Percentiles rank a stretch among this genome's conserved stretches.
phyloP scores from a whole-genome alignment of 1,140 invertebrate genomes.

The Hycleus cichorii region DNA sequence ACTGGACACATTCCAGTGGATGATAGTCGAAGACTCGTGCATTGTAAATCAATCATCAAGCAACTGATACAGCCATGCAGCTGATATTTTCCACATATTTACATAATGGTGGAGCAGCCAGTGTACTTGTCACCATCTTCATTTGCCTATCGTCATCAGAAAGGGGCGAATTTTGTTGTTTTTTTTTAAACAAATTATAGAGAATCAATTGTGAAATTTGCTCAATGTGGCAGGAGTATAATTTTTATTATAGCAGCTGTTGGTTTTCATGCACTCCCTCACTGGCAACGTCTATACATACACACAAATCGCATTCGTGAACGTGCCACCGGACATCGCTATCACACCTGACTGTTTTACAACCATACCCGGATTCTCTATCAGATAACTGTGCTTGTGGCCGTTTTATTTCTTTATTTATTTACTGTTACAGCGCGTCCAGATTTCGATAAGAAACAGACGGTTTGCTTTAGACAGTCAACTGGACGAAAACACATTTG shows the following conservation, averaged over 20 bases:
- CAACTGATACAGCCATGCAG: slow-evolving; percentile 18
- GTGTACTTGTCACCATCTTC: slow-evolving; percentile 11
- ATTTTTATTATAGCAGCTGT: slow-evolving; percentile 6
- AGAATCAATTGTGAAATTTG: too few species aligned
- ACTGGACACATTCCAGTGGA: slow-evolving; percentile 18
- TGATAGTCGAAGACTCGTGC: slow-evolving; percentile 3
- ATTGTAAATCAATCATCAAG: slow-evolving; percentile 23
- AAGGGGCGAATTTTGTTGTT: not conserved
- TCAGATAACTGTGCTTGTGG: slow-evolving; percentile 9
- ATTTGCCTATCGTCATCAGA: slow-evolving; percentile 15
- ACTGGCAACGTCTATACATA: not conserved
- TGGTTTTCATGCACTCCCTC: slow-evolving; percentile 9
- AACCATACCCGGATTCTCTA: slow-evolving; percentile 10
- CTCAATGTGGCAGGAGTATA: not conserved
- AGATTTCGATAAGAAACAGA: too few species aligned
- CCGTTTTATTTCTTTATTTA: too few species aligned
- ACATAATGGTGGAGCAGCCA: slow-evolving; percentile 18
- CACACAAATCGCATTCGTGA: slow-evolving; percentile 20
- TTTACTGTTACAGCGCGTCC: too few species aligned
- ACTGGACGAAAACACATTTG: too few species aligned
- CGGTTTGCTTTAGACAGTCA: too few species aligned
- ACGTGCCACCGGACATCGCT: slow-evolving; percentile 20
- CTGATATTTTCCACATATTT: slow-evolving; percentile 22
- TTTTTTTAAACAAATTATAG: not conserved
- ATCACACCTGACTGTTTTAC: slow-evolving; percentile 18